phyloP scores from a whole-genome alignment of 2,888 invertebrate genomes.

The Standfussiana lucernea region DNA sequence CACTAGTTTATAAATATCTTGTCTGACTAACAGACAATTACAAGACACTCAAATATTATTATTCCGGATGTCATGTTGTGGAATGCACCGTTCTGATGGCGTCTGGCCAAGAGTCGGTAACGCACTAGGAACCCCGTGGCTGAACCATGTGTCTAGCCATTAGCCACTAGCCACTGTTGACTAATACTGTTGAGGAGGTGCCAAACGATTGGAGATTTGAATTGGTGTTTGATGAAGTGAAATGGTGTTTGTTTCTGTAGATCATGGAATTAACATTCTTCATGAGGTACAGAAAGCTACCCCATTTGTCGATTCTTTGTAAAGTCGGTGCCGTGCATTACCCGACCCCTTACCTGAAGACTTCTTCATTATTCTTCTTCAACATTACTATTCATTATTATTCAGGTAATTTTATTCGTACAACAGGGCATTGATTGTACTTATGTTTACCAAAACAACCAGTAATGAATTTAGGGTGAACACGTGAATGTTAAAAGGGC shows the following conservation, averaged over 20 bases:
- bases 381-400: too few species aligned
- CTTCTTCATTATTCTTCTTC: too few species aligned
- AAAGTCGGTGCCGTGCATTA: not conserved
- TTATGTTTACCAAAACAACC: not conserved
- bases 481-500: not conserved
- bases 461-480: not conserved
- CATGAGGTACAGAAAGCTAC: not conserved
- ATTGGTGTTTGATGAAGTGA: slow-evolving; percentile 13
- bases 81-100: slow-evolving; percentile 59
- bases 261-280: not conserved
- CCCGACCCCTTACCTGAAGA: too few species aligned
- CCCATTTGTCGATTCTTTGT: not conserved
- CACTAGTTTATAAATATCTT: slow-evolving; percentile 50
- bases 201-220: slow-evolving; percentile 41
- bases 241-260: slow-evolving; percentile 8
- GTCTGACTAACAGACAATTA: slow-evolving; percentile 59
- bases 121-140: slow-evolving; percentile 53
- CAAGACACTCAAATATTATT: slow-evolving; percentile 49
- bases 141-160: slow-evolving; percentile 52
- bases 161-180: slow-evolving; percentile 44
- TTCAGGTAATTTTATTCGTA: too few species aligned
- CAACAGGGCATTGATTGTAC: not conserved
- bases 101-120: slow-evolving; percentile 50
- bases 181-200: slow-evolving; percentile 38
- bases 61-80: slow-evolving; percentile 62